Base-by-base conservation (phyloP, 1,140 invertebrate species). In the Saccostrea cuccullata region DNA sequence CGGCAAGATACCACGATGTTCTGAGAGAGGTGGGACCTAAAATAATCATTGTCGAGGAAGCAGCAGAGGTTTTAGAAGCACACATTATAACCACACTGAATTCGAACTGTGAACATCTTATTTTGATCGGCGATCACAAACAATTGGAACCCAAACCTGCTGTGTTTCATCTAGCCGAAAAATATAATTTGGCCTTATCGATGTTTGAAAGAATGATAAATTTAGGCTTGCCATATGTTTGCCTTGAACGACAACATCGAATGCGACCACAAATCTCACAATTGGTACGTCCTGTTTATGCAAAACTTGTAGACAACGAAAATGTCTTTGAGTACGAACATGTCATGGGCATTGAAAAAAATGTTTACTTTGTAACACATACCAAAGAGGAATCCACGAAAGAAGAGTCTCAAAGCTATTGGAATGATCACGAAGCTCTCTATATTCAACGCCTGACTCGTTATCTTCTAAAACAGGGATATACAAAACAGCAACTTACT, bases 71-170 rank as follows among this genome's bases (percentile, higher is more conserved):
- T 8, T 90, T 95, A 56, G 94, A 95, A 84, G 90, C 92, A 20
- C 94, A 95, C 73, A 89, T 94, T 17, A 90, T 94, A 2, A 92
- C 93, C 17, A 91, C 92, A 9, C 90, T 98, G 12, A 97, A 96
- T n/a, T 93, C 95, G 58, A 90, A 95, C 60, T 97, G 97, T 89
- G 90, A 98, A 94, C 98, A 98, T 93, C 95, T 98, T 0, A 98
- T 98, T 89, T 95, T 98, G 17, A 97, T 98, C 90, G 97, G 97
- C 95, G 97, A 98, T 93, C 96, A 96, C 88, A 92, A 96, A 89
- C 96, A 96, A 90, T 91, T 96, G 8, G 92, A 95, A 55, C 96
- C 96, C 13, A 94, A 92, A 87, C 93, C 95, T 64, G 92, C 92
- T 64, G 94, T 94, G 56, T 94, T 93, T 90, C 84, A 91, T 55